These are phyloP conservation scores for Rhamphomyia laevipes DNA, from an alignment of 2,888 invertebrate species.

Conservation along the genomic window DNA sequence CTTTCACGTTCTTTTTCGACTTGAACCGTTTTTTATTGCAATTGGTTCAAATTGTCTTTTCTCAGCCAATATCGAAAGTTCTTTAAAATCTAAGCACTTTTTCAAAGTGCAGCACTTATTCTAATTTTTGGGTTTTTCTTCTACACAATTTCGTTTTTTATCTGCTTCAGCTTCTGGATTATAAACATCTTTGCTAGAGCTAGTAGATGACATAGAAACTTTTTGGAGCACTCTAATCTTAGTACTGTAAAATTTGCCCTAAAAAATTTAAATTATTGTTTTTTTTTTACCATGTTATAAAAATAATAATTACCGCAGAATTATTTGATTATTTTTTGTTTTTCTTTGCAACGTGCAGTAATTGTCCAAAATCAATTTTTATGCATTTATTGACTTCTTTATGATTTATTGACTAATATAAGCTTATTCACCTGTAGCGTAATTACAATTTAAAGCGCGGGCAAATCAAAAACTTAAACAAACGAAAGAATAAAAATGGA, in stretches of 20 bases:
- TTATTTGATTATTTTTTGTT: constrained; percentile 39
- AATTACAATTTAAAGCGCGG: too few relatives aligned
- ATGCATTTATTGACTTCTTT: too few relatives aligned
- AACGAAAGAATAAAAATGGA: too few relatives aligned
- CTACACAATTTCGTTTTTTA: constrained; percentile 28
- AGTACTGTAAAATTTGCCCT: constrained; percentile 58
- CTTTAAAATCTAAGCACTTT: constrained; percentile 67
- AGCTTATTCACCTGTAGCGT: too few relatives aligned
- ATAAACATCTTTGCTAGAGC: constrained; percentile 21
- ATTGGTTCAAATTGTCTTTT: constrained; percentile 73
- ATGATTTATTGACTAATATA: too few relatives aligned
- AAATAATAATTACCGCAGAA: constrained; percentile 25
- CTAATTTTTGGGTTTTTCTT: constrained; percentile 44
- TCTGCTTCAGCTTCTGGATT: constrained; percentile 28
- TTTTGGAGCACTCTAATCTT: constrained; percentile 71
- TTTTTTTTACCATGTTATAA: constrained; percentile 3
- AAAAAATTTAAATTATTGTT: constrained; percentile 9
- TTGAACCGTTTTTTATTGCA: constrained; percentile 39
- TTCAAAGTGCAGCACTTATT: constrained; percentile 50
- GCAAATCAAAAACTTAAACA: too few relatives aligned
- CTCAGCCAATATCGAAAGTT: constrained; percentile 68
- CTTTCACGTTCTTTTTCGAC: constrained; percentile 51
- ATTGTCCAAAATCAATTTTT: constrained; percentile 49
- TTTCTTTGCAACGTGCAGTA: constrained; percentile 49
- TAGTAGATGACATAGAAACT: constrained; percentile 47